Evolutionary conservation across 2,113 vertebrate species (phyloP).

Genomic region (Elephas maximus): DNA sequence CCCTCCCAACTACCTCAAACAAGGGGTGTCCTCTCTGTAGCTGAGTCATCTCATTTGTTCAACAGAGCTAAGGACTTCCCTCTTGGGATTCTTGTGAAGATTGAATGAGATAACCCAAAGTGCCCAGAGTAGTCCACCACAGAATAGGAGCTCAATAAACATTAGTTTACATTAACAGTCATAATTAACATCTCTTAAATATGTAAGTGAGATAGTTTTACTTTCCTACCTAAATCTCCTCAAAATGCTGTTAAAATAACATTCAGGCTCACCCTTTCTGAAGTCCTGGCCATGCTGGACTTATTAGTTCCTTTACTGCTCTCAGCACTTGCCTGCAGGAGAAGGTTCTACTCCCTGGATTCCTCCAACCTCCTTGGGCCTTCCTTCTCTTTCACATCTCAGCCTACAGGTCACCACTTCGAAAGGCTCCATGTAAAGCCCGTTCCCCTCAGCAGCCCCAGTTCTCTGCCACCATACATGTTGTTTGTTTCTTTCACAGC

Average conservation of each 20-base stretch:
- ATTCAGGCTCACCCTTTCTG: background rate
- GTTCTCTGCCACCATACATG: background rate
- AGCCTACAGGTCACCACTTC: background rate
- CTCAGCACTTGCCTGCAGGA: background rate
- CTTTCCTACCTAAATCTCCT: constrained; percentile 14
- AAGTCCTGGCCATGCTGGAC: accelerated
- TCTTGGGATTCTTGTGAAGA: too few species aligned
- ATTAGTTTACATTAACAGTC: background rate
- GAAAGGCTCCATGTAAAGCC: background rate
- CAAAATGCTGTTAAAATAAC: background rate
- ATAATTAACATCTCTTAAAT: background rate
- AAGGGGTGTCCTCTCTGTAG: background rate
- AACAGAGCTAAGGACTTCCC: background rate
- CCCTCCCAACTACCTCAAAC: background rate
- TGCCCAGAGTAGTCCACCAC: background rate
- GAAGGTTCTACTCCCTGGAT: too few species aligned
- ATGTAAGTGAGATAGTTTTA: background rate
- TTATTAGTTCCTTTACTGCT: background rate
- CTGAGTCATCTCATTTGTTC: background rate
- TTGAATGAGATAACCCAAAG: background rate
- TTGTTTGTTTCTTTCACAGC: background rate
- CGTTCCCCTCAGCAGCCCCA: accelerated
- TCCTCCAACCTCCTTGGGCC: background rate
- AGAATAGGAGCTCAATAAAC: background rate
- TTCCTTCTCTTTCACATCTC: background rate